phyloP scores from a whole-genome alignment of 2,797 vertebrate genomes.

The Pygocentrus nattereri region DNA sequence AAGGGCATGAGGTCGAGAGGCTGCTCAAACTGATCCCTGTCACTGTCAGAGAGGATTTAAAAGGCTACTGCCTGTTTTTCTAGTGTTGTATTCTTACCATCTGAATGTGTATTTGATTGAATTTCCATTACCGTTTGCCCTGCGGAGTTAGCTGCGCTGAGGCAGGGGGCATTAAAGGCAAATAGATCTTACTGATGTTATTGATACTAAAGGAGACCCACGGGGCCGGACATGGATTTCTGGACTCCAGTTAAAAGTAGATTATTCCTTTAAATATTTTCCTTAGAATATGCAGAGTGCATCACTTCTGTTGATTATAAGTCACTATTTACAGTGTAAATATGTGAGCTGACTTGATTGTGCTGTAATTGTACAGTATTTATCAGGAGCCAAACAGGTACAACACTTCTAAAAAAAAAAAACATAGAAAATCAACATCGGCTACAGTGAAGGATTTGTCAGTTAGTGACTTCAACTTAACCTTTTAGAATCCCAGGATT shows the following conservation, averaged over 20 bases:
- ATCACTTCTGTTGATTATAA: not conserved
- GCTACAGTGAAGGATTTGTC: not conserved
- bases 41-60: slow-evolving; percentile 49
- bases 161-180: not conserved
- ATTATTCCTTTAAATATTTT: not conserved
- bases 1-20: slow-evolving; percentile 20
- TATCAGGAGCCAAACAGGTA: not conserved
- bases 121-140: slow-evolving; percentile 16
- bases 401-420: not conserved
- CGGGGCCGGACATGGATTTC: not conserved
- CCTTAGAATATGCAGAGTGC: not conserved
- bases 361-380: not conserved
- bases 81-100: slow-evolving; percentile 40
- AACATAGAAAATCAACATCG: not conserved
- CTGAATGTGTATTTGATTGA: slow-evolving; percentile 40
- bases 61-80: slow-evolving; percentile 44
- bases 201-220: slow-evolving; percentile 8
- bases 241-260: not conserved
- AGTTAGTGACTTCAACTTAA: no score
- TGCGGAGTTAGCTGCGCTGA: not conserved
- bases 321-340: not conserved
- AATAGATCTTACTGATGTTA: slow-evolving; percentile 15
- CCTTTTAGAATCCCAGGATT: no score
- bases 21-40: slow-evolving; percentile 59
- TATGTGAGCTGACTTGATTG: no score